Evolutionary conservation across 2,797 vertebrate genomes (phyloP), one percentile per base, ranked within the genome.

Genomic region (Ispidina picta): DNA sequence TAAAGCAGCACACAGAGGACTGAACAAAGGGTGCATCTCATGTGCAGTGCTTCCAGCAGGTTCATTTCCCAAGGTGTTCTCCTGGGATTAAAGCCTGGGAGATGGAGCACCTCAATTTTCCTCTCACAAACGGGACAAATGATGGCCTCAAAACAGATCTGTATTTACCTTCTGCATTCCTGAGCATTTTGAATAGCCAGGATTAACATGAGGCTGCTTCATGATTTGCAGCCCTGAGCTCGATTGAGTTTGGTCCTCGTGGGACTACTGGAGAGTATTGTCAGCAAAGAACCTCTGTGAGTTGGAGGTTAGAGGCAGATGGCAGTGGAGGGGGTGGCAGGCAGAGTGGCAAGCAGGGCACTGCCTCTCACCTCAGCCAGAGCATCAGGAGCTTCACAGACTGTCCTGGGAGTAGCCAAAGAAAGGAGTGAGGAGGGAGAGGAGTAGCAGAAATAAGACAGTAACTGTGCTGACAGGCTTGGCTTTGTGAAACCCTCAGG

Each of bases 81-180:
- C 31, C 3, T 5, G n/a, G 65, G 51, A 83, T 70, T 43, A 55
- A 60, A 71, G 15, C 89, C 70, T 72, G 35, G 9, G 75, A 68
- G 66, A 81, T 7, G 8, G 35, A 81, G 9, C 12, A 9, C 1
- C 0, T 95, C 92, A 43, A 22, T 86, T 94, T 91, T 79, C 72
- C 86, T 76, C 77, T 68, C 73, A 78, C 78, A 94, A 81, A 85
- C 62, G 70, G 54, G 59, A 59, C 81, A 78, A 92, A 59, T 6
- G 25, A 74, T 75, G 78, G 68, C 60, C 71, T 84, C 13, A 87
- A 93, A 86, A 66, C 77, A 95, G 93, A 79, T 79, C 88, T 58
- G 72, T 91, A 88, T 96, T 96, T 93, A 83, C 63, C 90, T 76
- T 79, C 60, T 83, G 72, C 81, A 69, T 96, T 96, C 90, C 91